Evolutionary conservation across 2,113 vertebrate genomes (phyloP).

Genomic region (Ornithorhynchus anatinus): DNA sequence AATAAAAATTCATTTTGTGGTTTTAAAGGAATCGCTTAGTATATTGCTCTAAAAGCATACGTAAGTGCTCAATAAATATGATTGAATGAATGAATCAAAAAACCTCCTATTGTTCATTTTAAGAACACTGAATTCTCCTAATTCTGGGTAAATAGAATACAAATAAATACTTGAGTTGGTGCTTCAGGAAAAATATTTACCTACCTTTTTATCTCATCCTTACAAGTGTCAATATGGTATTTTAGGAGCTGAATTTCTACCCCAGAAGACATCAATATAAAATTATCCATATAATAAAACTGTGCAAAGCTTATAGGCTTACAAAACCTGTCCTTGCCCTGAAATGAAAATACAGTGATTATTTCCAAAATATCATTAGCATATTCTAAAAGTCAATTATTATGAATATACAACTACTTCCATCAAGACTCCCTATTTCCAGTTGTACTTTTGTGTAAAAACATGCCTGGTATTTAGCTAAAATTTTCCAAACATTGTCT

Average conservation of each 20-base stretch:
- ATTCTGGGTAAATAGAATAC: rapidly evolving
- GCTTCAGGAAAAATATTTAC: background rate
- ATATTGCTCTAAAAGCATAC: too few relatives aligned
- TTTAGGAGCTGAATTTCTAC: slow-evolving; percentile 76
- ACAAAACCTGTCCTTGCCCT: slow-evolving; percentile 75
- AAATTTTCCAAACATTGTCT: rapidly evolving
- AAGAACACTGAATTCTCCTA: rapidly evolving
- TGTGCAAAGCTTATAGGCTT: slow-evolving; percentile 74
- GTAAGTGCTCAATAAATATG: too few relatives aligned
- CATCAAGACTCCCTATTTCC: background rate
- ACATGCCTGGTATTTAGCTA: background rate
- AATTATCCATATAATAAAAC: slow-evolving; percentile 88
- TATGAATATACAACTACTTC: background rate
- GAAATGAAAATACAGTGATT: slow-evolving; percentile 25
- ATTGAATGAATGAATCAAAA: too few relatives aligned
- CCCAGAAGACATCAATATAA: slow-evolving; percentile 82
- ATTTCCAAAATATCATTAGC: background rate
- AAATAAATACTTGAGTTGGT: background rate
- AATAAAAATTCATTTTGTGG: too few relatives aligned
- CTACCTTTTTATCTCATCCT: slow-evolving; percentile 80
- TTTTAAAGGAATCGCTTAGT: too few relatives aligned
- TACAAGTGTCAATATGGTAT: slow-evolving; percentile 69
- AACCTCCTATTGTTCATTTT: background rate
- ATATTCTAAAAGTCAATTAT: background rate
- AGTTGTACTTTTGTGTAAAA: too few relatives aligned